Conservation (phyloP, 2,888 invertebrate genomes). For the Clostera curtula region DNA sequence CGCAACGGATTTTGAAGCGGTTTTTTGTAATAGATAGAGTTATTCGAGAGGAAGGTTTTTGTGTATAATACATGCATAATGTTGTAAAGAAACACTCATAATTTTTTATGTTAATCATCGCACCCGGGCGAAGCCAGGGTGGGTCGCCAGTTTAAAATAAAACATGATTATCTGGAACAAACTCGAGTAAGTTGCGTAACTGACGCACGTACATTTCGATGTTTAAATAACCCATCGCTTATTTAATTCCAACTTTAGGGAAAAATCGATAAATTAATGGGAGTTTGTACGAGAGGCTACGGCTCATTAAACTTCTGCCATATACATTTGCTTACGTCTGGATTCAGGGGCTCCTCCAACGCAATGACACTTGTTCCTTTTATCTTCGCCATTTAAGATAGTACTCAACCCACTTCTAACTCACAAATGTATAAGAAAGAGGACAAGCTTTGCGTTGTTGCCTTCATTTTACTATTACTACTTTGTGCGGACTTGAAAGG, state of each 20-base stretch:
- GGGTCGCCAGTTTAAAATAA: too few relatives aligned
- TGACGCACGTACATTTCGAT: too few relatives aligned
- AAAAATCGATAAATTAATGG: conserved; percentile 40
- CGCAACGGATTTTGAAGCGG: too few relatives aligned
- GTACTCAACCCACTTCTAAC: conserved; percentile 34
- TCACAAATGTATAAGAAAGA: conserved; percentile 19
- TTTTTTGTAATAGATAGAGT: too few relatives aligned
- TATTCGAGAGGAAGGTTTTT: too few relatives aligned
- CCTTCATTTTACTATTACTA: conserved; percentile 15
- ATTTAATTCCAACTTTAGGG: conserved; percentile 34
- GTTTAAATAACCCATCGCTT: conserved; percentile 30
- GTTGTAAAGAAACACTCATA: too few relatives aligned
- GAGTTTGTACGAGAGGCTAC: conserved; percentile 38
- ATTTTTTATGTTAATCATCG: too few relatives aligned
- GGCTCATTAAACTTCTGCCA: conserved; percentile 56
- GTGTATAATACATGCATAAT: too few relatives aligned
- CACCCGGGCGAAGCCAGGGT: too few relatives aligned
- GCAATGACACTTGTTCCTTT: conserved; percentile 55
- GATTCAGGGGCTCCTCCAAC: conserved; percentile 38
- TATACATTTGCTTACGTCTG: conserved; percentile 57
- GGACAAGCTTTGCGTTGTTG: conserved; percentile 17
- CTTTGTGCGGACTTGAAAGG: conserved; percentile 10
- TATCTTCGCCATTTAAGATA: conserved; percentile 46
- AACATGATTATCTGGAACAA: too few relatives aligned
- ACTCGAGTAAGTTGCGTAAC: too few relatives aligned